A percentile compares a stretch with the other conserved stretches of the same genome.
Evolutionary conservation across 1,140 invertebrate species (phyloP).

Genomic region (Drosophila baimaii): DNA sequence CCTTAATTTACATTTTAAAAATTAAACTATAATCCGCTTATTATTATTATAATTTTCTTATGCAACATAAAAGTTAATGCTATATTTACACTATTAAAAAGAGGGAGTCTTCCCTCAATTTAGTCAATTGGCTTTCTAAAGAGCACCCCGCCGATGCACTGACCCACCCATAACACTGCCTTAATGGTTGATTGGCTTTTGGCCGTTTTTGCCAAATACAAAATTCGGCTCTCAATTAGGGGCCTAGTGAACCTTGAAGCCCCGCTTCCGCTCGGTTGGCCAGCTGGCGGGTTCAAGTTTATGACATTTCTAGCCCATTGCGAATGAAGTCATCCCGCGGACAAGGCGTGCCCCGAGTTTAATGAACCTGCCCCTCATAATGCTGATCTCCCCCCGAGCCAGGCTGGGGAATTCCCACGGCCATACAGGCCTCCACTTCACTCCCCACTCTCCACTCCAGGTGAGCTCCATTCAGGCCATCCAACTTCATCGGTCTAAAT

Average conservation of each 20-base stretch:
- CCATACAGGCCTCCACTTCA: conserved; percentile 15
- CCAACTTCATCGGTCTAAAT: conserved; percentile 39
- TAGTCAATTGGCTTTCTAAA: conserved; percentile 3
- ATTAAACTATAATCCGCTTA: too few relatives aligned
- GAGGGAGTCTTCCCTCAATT: not conserved
- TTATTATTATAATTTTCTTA: not conserved
- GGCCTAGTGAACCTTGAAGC: conserved; percentile 66
- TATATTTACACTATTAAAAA: too few relatives aligned
- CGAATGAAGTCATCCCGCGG: conserved; percentile 69
- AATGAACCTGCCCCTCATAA: conserved; percentile 62
- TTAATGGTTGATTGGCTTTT: conserved; percentile 46
- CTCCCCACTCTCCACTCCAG: conserved; percentile 13
- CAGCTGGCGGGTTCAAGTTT: conserved; percentile 66
- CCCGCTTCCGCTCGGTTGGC: conserved; percentile 42
- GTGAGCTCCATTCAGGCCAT: conserved; percentile 24
- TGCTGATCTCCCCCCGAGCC: conserved; percentile 10
- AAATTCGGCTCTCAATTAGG: conserved; percentile 58
- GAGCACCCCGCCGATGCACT: not conserved
- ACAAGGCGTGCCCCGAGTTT: conserved; percentile 66
- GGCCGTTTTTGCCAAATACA: conserved; percentile 42
- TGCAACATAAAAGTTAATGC: not conserved
- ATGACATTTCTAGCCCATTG: conserved; percentile 67
- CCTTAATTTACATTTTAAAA: too few relatives aligned
- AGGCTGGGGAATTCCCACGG: conserved; percentile 66
- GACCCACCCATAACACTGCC: conserved; percentile 30